Evolutionary conservation across 2,888 invertebrate species (phyloP).

Genomic region (Nephrotoma flavescens): DNA sequence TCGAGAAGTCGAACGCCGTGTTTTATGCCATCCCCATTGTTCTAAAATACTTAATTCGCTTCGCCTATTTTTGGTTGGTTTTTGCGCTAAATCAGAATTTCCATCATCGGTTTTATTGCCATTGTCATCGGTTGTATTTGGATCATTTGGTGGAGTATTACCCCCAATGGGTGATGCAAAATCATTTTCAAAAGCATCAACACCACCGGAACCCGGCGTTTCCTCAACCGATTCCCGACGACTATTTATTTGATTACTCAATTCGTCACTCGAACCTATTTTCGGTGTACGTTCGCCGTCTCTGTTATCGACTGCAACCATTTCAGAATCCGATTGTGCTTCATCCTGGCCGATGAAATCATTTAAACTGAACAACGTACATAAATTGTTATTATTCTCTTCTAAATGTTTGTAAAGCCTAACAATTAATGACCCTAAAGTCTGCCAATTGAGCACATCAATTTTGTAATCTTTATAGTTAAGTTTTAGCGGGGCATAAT

Average conservation of each 20-base stretch:
- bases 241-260: not conserved
- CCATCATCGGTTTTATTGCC: conserved; percentile 14
- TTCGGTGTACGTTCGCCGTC: not conserved
- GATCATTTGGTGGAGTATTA: conserved; percentile 15
- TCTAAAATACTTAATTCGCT: conserved; percentile 57
- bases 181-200: conserved; percentile 15
- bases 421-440: conserved; percentile 48
- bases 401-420: conserved; percentile 48
- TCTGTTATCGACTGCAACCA: not conserved
- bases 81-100: conserved; percentile 11
- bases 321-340: not conserved
- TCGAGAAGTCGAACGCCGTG: conserved; percentile 18
- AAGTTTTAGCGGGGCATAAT: conserved; percentile 12
- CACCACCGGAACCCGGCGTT: conserved; percentile 16
- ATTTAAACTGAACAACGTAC: not conserved
- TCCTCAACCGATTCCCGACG: not conserved
- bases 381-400: conserved; percentile 29
- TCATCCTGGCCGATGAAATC: not conserved
- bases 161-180: conserved; percentile 15
- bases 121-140: conserved; percentile 27
- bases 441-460: conserved; percentile 44
- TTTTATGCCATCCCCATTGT: conserved; percentile 62
- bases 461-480: conserved; percentile 17
- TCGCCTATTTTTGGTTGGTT: conserved; percentile 40
- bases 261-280: not conserved